Conservation (phyloP, 2,113 vertebrate species). For the Crocuta crocuta region DNA sequence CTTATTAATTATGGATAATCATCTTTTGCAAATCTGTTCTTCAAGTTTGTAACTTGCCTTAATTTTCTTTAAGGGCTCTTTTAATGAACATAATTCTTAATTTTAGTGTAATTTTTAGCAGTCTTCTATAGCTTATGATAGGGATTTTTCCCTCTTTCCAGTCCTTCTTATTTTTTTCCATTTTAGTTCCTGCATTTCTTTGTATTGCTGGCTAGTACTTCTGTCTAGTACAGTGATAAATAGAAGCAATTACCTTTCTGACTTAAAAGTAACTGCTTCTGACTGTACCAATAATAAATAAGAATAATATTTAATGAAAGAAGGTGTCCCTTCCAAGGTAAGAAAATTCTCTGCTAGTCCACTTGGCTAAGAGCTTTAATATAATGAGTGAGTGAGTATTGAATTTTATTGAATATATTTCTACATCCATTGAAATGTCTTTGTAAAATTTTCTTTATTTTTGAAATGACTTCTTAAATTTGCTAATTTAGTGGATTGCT, state of each 20-base stretch:
- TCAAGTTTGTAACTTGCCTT: neutral
- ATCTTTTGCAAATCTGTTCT: neutral
- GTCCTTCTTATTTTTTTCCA: neutral
- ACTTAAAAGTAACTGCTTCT: neutral
- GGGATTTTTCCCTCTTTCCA: neutral
- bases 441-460: neutral
- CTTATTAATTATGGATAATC: neutral
- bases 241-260: neutral
- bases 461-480: neutral
- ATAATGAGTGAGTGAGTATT: neutral
- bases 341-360: neutral
- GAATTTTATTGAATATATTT: constrained; percentile 1
- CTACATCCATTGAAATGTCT: neutral
- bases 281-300: neutral
- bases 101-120: neutral
- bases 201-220: neutral
- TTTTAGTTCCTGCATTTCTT: neutral
- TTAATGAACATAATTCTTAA: neutral
- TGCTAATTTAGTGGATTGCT: neutral
- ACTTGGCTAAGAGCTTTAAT: neutral
- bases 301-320: neutral
- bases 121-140: neutral
- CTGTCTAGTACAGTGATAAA: neutral
- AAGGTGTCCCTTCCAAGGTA: neutral
- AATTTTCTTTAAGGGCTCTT: neutral